These are phyloP conservation scores for Agonopterix arenella DNA, from an alignment of 2,888 invertebrate genomes.

Conservation along the genomic window DNA sequence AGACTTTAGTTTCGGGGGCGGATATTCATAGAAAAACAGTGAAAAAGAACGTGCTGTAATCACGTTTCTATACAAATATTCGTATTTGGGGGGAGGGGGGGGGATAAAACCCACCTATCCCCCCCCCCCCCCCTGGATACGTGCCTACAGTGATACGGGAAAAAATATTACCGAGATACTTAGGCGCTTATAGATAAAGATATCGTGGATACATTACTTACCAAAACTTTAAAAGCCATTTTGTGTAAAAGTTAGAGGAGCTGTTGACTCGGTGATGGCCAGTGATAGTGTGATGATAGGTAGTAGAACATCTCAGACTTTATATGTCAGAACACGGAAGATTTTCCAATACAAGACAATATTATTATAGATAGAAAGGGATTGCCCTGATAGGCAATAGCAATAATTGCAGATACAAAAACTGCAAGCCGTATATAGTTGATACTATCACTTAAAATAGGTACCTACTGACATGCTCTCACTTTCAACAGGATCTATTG, in stretches of 20 bases:
- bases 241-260: conserved; percentile 7
- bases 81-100: too few relatives aligned
- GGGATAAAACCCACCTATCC: too few relatives aligned
- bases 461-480: conserved; percentile 13
- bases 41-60: too few relatives aligned
- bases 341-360: conserved; percentile 14
- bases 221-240: conserved; percentile 49
- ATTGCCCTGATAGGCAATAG: conserved; percentile 26
- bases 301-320: conserved; percentile 30
- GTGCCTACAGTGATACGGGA: too few relatives aligned
- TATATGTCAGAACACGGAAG: conserved; percentile 63
- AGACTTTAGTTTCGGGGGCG: too few relatives aligned
- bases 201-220: conserved; percentile 23
- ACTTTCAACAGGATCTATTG: conserved; percentile 17
- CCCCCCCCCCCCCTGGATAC: too few relatives aligned
- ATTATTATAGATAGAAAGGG: conserved; percentile 46
- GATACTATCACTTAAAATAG: conserved; percentile 15
- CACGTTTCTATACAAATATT: too few relatives aligned
- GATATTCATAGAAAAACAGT: too few relatives aligned
- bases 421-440: conserved; percentile 12
- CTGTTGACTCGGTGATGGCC: conserved; percentile 23
- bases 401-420: conserved; percentile 24
- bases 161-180: too few relatives aligned
- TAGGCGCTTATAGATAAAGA: too few relatives aligned
- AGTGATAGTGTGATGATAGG: conserved; percentile 34